These are phyloP conservation scores for Florisuga fusca DNA, from an alignment of 2,797 vertebrate genomes.

Conservation along the genomic window DNA sequence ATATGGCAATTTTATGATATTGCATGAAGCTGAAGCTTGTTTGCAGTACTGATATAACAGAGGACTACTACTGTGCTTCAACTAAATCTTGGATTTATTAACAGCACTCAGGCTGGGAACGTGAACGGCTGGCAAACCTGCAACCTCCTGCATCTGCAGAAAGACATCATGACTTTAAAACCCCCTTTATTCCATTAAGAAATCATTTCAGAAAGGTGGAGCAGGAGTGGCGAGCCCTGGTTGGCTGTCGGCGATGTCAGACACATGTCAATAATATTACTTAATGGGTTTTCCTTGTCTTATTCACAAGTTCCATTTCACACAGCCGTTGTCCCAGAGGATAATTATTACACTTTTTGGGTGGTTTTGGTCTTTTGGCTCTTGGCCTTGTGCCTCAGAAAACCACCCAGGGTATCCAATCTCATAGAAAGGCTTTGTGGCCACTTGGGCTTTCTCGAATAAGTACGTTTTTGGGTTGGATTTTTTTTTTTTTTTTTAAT, in stretches of 20 bases:
- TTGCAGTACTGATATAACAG: background rate
- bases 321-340: slow-evolving; percentile 6
- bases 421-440: slow-evolving; percentile 54
- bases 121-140: slow-evolving; percentile 44
- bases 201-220: slow-evolving; percentile 42
- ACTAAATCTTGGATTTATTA: background rate
- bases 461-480: too few relatives aligned
- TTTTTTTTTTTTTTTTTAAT: too few relatives aligned
- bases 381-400: slow-evolving; percentile 61
- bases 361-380: slow-evolving; percentile 68
- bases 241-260: slow-evolving; percentile 55
- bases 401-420: slow-evolving; percentile 50
- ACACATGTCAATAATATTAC: slow-evolving; percentile 56
- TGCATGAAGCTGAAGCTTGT: slow-evolving; percentile 16
- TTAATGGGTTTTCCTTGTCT: slow-evolving; percentile 71
- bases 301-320: slow-evolving; percentile 69
- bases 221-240: background rate
- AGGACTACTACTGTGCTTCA: background rate
- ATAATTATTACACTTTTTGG: slow-evolving; percentile 72
- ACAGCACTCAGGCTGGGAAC: background rate
- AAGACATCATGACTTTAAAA: slow-evolving; percentile 23
- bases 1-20: slow-evolving; percentile 31
- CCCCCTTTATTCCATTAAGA: slow-evolving; percentile 29
- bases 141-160: slow-evolving; percentile 12
- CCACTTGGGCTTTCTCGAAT: slow-evolving; percentile 14